Evolutionary conservation across 2,888 invertebrate genomes (phyloP), one percentile per base, ranked within the genome.

Genomic region (Hecatera dysodea): DNA sequence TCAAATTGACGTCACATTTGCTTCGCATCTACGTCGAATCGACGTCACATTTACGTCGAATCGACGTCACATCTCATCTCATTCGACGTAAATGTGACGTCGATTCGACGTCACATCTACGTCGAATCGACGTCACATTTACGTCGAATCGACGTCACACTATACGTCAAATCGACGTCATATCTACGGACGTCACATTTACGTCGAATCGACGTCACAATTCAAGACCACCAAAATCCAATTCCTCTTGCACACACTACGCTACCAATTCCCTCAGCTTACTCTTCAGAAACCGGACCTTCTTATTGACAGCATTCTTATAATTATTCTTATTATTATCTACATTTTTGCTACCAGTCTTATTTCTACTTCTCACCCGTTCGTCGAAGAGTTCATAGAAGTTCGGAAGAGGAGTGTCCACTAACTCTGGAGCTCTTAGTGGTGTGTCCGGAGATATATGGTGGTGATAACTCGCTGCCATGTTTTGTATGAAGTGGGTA

Each of bases 401-500:
- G 44, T 94, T 90, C 0, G 96, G 96, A 0, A 95, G 80, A 0
- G 96, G 96, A 0, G 95, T 92, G 82, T 95, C 96, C 0, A 95
- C 91, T 0, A 95, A 27, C 0, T 81, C 80, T 0, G 82, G 63
- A 2, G 79, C 72, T 27, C 65, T 56, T 11, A 57, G 52, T 6
- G 59, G 33, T 4, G 81, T 1, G 9, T 78, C 80, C 0, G 79
- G 72, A 1, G 81, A 48, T n/a, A 50, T 0, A 2, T 70, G 81
- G 27, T 80, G 80, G 22, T 73, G 75, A 56, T 65, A 81, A 52
- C 72, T 80, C 33, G 33, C 81, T 0, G 93, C 90, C 94, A 95
- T 94, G 87, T 96, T 96, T 81, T 97, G 97, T 65, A 97, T 96
- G 91, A 98, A 98, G 62, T 97, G 97, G 76, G 97, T 97, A 91